A percentile compares a stretch with the other conserved stretches of the same genome.
phyloP scores from a whole-genome alignment of 2,113 vertebrate genomes.

The Saguinus midas region DNA sequence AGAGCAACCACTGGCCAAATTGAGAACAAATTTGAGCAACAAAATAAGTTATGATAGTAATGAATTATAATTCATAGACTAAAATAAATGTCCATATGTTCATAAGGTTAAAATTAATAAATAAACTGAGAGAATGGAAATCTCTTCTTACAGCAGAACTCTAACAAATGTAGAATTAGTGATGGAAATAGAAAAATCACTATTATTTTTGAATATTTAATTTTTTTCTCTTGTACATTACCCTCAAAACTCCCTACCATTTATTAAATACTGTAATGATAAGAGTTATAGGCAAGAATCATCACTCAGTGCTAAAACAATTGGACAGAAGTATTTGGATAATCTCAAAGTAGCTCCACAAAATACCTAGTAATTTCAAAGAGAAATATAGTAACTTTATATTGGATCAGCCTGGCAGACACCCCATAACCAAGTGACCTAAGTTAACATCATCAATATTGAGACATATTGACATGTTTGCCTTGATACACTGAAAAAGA shows the following conservation, averaged over 20 bases:
- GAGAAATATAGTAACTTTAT: background rate
- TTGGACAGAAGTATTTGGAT: background rate
- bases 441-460: background rate
- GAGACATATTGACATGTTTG: background rate
- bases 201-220: too few relatives aligned
- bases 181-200: background rate
- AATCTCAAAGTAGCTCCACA: background rate
- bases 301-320: background rate
- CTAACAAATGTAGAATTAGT: background rate
- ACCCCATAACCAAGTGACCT: background rate
- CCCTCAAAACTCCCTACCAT: background rate
- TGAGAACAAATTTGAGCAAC: background rate
- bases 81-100: background rate
- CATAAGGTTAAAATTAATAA: background rate
- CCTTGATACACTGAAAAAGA: background rate
- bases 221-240: too few relatives aligned
- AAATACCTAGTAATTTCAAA: background rate
- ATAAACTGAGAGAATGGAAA: background rate
- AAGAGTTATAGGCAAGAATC: background rate
- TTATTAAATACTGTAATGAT: background rate
- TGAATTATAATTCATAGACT: background rate
- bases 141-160: background rate
- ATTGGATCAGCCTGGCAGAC: background rate
- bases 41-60: background rate
- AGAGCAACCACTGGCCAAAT: background rate